Evolutionary conservation across 2,113 vertebrate species (phyloP).

Genomic region (Lasiurus cinereus): DNA sequence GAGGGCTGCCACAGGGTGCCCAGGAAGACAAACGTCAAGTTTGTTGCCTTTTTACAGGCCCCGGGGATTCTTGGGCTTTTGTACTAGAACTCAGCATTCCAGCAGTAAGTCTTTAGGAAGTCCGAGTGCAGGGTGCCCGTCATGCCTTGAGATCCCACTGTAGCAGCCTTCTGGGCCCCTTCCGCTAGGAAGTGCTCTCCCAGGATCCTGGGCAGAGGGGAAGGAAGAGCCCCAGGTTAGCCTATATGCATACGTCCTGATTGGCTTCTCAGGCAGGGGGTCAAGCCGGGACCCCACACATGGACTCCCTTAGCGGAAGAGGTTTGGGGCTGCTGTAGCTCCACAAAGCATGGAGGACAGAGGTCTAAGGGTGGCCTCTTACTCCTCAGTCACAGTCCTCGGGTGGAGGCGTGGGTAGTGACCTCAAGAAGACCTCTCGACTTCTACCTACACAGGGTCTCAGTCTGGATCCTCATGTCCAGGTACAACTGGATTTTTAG

Average conservation of each 20-base stretch:
- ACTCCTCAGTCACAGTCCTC: neutral
- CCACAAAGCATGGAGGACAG: neutral
- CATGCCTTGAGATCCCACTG: neutral
- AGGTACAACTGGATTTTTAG: neutral
- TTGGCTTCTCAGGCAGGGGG: neutral
- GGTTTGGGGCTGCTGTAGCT: neutral
- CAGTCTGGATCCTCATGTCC: neutral
- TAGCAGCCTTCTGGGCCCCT: accelerated
- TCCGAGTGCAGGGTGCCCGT: accelerated
- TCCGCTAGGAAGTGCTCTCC: neutral
- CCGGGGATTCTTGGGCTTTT: neutral
- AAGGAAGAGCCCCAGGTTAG: neutral
- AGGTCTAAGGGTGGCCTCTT: neutral
- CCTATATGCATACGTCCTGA: neutral
- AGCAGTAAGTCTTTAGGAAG: neutral
- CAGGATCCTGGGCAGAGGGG: neutral
- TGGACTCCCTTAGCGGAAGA: neutral
- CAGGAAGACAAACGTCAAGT: neutral
- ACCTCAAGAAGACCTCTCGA: neutral
- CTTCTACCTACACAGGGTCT: no score
- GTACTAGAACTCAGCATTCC: neutral
- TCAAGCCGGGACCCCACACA: neutral
- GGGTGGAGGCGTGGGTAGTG: neutral
- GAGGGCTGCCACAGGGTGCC: neutral
- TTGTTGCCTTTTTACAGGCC: neutral